Conservation (phyloP, 2,888 invertebrate genomes). For the Sepiola atlantica region DNA sequence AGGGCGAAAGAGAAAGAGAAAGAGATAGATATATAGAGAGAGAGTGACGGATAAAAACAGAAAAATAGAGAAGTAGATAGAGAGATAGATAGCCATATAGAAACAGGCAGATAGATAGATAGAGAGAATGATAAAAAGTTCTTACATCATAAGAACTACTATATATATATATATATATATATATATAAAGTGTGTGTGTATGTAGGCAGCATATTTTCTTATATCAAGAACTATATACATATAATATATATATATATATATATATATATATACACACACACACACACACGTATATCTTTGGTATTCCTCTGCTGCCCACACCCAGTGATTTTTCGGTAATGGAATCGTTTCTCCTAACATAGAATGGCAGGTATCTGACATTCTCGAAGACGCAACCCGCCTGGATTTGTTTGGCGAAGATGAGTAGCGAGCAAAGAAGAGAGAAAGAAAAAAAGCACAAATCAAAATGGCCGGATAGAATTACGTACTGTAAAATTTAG, state of each 20-base stretch:
- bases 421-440: not conserved
- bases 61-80: not conserved
- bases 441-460: not conserved
- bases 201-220: too few species aligned
- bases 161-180: too few species aligned
- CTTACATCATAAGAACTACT: too few species aligned
- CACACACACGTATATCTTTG: not conserved
- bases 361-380: not conserved
- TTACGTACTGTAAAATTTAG: not conserved
- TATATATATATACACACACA: too few species aligned
- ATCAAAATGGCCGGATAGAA: not conserved
- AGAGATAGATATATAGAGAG: not conserved
- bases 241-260: too few species aligned
- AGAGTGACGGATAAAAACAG: not conserved
- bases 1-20: not conserved
- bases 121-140: too few species aligned
- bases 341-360: not conserved
- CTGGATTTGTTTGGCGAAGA: not conserved
- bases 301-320: not conserved
- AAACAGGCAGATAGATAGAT: not conserved
- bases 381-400: not conserved
- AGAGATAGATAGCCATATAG: not conserved
- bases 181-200: too few species aligned
- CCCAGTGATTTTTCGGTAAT: not conserved
- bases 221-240: too few species aligned